Base-by-base conservation (phyloP, 2,888 invertebrate species). In the Himalopsyche japonica region DNA sequence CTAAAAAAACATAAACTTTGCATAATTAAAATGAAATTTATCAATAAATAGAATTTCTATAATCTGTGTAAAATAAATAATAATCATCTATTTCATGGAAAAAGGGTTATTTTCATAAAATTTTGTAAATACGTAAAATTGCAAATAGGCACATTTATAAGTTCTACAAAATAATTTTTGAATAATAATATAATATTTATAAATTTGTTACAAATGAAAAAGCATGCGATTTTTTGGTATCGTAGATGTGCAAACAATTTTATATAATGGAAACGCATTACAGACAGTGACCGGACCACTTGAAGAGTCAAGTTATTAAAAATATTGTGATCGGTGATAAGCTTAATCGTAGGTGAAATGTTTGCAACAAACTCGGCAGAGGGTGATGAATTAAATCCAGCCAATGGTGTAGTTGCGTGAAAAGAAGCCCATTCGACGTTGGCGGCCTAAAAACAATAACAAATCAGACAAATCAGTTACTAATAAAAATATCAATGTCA, bases 331-430 rank as follows among this genome's bases (percentile, higher is more conserved):
- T 76, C 15, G 43, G 76, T 32, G 57, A 20, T 57, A 47, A 81
- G 76, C 43, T 30, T 57, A 81, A 27, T 43, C 32, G 76, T 49
- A 76, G 34, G 76, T 43, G 76, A 57, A 76, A 81, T 47, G 76
- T 43, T 37, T 81, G 81, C 76, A 77, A 79, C 32, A 77, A 76
- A 47, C 76, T 81, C 47, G 80, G 79, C 76, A 34, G 80, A 81
- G 34, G 81, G 76, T 24, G 82, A 64, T 48, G 82, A 43, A 81
- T 86, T 91, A 92, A 70, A 70, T 70, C 91, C 93, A 95, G 89
- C 96, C 96, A 91, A 96, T 95, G 90, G 96, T 95, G 92, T 95
- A 96, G 91, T 96, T 97, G 91, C 96, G 95, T 89, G 92, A 94
- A 92, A 95, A 94, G 91, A 95, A 95, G 90, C 95, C 95, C 93